Evolutionary conservation across 2,113 vertebrate species (phyloP).

Genomic region (Cynopterus brachyotis): DNA sequence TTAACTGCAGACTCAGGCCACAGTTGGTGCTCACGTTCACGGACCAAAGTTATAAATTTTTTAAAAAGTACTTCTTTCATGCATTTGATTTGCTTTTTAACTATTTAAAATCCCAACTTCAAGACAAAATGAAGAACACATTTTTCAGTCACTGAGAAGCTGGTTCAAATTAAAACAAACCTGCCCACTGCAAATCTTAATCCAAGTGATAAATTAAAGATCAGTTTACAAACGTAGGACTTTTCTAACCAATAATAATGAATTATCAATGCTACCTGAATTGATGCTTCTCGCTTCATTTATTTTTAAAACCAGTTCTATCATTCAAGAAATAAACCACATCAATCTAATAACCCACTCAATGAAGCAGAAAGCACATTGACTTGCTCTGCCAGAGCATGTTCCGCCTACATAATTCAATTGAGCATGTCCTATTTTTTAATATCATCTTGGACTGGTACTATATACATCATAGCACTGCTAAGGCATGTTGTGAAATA

Average conservation of each 20-base stretch:
- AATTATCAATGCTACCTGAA: conserved; percentile 85
- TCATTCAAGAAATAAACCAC: conserved; percentile 85
- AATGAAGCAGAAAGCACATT: conserved; percentile 85
- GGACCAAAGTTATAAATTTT: conserved; percentile 60
- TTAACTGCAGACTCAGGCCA: conserved; percentile 42
- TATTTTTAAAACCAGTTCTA: conserved; percentile 84
- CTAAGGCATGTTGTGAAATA: conserved; percentile 59
- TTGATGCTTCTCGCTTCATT: conserved; percentile 85
- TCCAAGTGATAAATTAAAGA: conserved; percentile 86
- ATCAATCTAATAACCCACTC: conserved; percentile 86
- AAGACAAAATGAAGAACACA: conserved; percentile 85
- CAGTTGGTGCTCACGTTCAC: conserved; percentile 56
- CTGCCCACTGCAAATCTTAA: conserved; percentile 83
- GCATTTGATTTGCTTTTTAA: conserved; percentile 67
- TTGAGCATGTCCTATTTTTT: conserved; percentile 76
- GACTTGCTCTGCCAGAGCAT: conserved; percentile 79
- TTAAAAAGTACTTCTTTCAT: conserved; percentile 59
- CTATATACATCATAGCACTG: conserved; percentile 49
- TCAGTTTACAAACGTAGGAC: conserved; percentile 82
- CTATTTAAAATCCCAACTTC: conserved; percentile 70
- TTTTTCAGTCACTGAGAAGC: conserved; percentile 86
- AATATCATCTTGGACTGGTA: conserved; percentile 67
- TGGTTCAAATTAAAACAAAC: conserved; percentile 84
- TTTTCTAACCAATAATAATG: conserved; percentile 87
- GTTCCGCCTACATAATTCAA: conserved; percentile 83